A percentile compares a stretch with the other conserved stretches of the same genome.
Conservation (phyloP, 2,113 vertebrate genomes). For the Dryoscopus gambensis region DNA sequence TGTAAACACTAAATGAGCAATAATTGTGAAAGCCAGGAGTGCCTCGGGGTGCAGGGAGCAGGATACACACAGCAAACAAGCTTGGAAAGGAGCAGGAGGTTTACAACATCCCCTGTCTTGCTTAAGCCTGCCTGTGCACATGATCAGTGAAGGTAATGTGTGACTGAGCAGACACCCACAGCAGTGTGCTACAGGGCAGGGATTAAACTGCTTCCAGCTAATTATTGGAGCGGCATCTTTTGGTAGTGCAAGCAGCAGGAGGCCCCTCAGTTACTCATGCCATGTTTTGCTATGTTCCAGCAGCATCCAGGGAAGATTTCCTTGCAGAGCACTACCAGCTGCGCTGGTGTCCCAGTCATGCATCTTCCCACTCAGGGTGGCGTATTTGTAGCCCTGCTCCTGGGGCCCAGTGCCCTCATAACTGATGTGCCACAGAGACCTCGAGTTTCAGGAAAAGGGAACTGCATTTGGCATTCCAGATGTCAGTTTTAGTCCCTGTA, state of each 20-base stretch:
- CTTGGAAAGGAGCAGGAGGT: not conserved
- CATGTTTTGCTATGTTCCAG: not conserved
- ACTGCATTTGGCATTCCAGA: not conserved
- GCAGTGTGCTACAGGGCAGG: not conserved
- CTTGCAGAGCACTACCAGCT: not conserved
- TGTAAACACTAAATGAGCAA: not conserved
- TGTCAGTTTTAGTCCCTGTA: not conserved
- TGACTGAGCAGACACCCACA: not conserved
- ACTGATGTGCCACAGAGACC: not conserved
- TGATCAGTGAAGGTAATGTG: not conserved
- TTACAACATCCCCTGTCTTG: not conserved
- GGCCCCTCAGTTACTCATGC: not conserved
- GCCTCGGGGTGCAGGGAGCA: not conserved
- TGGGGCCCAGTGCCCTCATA: not conserved
- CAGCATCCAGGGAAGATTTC: not conserved
- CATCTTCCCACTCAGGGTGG: not conserved
- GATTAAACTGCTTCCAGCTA: not conserved
- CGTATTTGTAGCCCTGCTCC: not conserved
- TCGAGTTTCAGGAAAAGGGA: not conserved
- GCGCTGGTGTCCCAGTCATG: not conserved
- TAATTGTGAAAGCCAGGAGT: not conserved
- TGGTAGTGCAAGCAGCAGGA: not conserved
- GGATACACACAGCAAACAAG: not conserved
- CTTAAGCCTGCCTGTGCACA: not conserved
- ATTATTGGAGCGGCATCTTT: not conserved